A percentile compares a stretch with the other conserved stretches of the same genome.
Conservation (phyloP, 1,140 invertebrate species). For the Pogonus chalceus region DNA sequence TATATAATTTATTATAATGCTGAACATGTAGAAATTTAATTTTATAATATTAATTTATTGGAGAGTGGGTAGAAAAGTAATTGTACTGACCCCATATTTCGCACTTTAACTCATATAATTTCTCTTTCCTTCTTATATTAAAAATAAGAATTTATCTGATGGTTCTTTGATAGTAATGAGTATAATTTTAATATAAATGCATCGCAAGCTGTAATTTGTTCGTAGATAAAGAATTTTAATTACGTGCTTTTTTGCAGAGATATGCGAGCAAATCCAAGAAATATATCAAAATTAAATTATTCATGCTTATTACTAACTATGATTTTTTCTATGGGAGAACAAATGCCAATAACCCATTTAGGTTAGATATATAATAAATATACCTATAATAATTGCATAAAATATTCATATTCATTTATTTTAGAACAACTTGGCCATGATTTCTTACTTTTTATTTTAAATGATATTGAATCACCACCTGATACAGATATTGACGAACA, state of each 20-base stretch:
- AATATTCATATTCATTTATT: not conserved
- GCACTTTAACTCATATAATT: no score
- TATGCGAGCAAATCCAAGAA: slow-evolving; percentile 60
- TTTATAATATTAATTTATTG: no score
- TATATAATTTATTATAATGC: no score
- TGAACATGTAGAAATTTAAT: no score
- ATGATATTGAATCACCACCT: slow-evolving; percentile 68
- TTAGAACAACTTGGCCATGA: slow-evolving; percentile 67
- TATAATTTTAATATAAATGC: no score
- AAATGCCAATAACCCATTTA: slow-evolving; percentile 72
- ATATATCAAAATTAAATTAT: slow-evolving; percentile 58
- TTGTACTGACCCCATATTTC: no score
- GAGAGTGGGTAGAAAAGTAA: no score
- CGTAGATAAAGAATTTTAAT: no score
- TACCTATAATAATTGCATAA: slow-evolving; percentile 25
- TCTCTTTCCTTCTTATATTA: no score
- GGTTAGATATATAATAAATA: slow-evolving; percentile 40
- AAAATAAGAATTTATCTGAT: no score
- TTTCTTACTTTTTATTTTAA: slow-evolving; percentile 69
- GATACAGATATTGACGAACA: slow-evolving; percentile 67
- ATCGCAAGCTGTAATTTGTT: no score
- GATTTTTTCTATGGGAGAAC: slow-evolving; percentile 79
- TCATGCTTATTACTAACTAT: slow-evolving; percentile 71
- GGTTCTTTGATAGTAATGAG: no score
- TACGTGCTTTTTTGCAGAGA: slow-evolving; percentile 51